Base-by-base conservation (phyloP, 2,888 invertebrate genomes). In the Galerucella calmariensis region DNA sequence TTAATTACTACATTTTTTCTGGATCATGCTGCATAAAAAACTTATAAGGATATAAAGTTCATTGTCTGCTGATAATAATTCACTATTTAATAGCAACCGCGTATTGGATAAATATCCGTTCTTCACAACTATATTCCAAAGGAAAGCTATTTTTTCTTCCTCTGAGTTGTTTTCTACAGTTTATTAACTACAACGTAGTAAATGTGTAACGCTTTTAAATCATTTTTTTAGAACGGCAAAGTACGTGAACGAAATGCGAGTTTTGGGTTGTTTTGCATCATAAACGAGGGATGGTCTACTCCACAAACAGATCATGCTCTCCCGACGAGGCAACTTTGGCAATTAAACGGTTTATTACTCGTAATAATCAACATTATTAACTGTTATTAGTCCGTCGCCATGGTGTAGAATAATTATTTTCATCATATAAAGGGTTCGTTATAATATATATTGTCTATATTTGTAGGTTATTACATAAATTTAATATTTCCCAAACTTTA, bases 291-390 rank as follows among this genome's bases (percentile, higher is more conserved):
- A 61, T 44, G 65, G 69, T 11, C 62, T 48, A 75, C 73, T 75
- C 67, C 69, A 73, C 70, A 75, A 70, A 77, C 77, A 77, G 72
- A 77, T 77, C 77, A 75, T 77, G 77, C 75, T 77, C 72, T 75
- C 75, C 59, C 63, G 56, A 44, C 62, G 62, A 69, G 51, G 70
- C 73, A 77, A 77, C 77, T 77, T 75, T 67, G 62, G 74, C 72
- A 77, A 77, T 77, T 77, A 77, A 73, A 74, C 66, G 73, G 72
- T 74, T 72, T 72, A 74, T 75, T 75, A 77, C 75, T 74, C 48
- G 69, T 41, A 69, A 71, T 72, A 67, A 74, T 67, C 67, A 67
- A 69, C 74, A 69, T 72, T 74, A 76, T 76, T 74, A 76, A 76
- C 71, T 76, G 73, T 71, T 76, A 76, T 76, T 72, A 71, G 73